phyloP scores from a whole-genome alignment of 2,113 vertebrate species.

The Nothocercus julius region DNA sequence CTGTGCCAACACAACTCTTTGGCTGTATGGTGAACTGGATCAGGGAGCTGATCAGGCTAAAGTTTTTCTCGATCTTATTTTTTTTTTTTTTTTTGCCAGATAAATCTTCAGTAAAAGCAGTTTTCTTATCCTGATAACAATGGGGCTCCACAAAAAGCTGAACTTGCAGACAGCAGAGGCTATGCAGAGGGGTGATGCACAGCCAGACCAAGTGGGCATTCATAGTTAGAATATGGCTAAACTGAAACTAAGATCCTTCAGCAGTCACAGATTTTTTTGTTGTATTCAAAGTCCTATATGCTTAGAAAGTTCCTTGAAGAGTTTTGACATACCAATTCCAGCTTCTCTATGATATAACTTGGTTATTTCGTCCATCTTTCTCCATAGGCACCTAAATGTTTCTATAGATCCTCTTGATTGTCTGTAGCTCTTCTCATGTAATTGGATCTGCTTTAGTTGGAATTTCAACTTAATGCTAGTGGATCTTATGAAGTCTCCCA shows the following conservation, averaged over 20 bases:
- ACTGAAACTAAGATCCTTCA: slow-evolving; percentile 27
- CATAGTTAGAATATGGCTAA: background rate
- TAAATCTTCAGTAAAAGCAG: background rate
- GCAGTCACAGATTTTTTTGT: slow-evolving; percentile 50
- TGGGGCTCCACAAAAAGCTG: background rate
- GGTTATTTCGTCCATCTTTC: slow-evolving; percentile 46
- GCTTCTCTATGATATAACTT: slow-evolving; percentile 53
- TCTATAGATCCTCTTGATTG: slow-evolving; percentile 44
- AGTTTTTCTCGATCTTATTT: background rate
- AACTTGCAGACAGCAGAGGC: background rate
- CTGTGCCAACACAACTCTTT: background rate
- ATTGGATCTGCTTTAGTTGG: slow-evolving; percentile 9
- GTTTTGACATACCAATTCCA: slow-evolving; percentile 58
- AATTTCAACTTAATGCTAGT: slow-evolving; percentile 35
- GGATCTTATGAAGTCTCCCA: slow-evolving; percentile 24
- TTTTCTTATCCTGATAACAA: background rate
- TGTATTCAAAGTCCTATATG: slow-evolving; percentile 67
- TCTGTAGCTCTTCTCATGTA: slow-evolving; percentile 11
- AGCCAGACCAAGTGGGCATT: background rate
- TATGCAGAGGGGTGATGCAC: background rate
- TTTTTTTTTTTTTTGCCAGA: too few relatives aligned
- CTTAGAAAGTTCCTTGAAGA: slow-evolving; percentile 61
- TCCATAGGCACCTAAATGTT: background rate
- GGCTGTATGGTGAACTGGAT: background rate
- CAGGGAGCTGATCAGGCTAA: background rate